Conservation (phyloP, 2,797 vertebrate genomes). For the Myotis myotis region DNA sequence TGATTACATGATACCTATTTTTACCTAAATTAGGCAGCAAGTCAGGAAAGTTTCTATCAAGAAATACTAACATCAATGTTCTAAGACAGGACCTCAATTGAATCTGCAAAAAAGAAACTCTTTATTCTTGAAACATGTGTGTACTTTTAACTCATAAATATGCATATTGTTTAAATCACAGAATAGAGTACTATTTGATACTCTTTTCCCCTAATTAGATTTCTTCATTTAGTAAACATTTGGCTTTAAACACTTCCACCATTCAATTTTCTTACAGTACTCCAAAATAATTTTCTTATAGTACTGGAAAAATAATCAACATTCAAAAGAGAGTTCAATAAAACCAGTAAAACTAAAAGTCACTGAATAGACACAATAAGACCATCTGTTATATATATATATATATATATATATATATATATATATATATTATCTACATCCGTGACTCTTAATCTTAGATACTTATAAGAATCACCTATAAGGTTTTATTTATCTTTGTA, state of each 20-base stretch:
- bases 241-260: conserved; percentile 7
- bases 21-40: conserved; percentile 56
- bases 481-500: not conserved
- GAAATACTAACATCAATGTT: conserved; percentile 28
- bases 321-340: not conserved
- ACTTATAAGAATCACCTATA: not conserved
- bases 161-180: conserved; percentile 55
- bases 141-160: conserved; percentile 63
- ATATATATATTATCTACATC: not conserved
- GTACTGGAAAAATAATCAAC: not conserved
- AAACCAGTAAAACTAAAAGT: not conserved
- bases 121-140: conserved; percentile 6
- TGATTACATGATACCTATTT: conserved; percentile 62
- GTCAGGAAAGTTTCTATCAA: conserved; percentile 51
- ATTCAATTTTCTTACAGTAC: not conserved
- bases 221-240: conserved; percentile 50
- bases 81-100: not conserved
- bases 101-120: conserved; percentile 41
- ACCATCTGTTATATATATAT: not conserved
- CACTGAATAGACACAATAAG: not conserved
- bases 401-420: too few relatives aligned
- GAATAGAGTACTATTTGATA: conserved; percentile 31
- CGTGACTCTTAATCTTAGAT: not conserved
- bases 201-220: conserved; percentile 59
- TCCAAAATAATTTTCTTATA: not conserved